Conservation (phyloP, 2,888 invertebrate species). For the Drosophila acutilabella region DNA sequence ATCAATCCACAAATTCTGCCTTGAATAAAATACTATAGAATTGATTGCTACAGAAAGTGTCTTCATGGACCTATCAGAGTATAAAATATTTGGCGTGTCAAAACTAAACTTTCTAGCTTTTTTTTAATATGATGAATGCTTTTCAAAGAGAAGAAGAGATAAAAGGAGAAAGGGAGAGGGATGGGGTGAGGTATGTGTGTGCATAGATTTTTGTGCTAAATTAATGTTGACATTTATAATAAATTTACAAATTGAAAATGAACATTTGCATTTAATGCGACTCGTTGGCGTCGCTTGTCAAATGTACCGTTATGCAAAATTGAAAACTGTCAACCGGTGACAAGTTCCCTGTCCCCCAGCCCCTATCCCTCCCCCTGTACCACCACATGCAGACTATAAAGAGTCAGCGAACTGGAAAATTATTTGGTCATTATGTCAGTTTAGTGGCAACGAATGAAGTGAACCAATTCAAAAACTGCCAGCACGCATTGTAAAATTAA, state of each 20-base stretch:
- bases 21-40: too few species aligned
- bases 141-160: too few species aligned
- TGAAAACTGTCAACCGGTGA: conserved; percentile 52
- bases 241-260: conserved; percentile 75
- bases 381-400: conserved; percentile 34
- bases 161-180: background rate
- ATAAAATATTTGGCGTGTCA: too few species aligned
- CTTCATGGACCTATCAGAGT: too few species aligned
- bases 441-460: conserved; percentile 52
- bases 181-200: conserved; percentile 19
- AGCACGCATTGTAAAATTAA: conserved; percentile 63
- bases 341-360: background rate
- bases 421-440: conserved; percentile 79
- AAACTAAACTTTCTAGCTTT: too few species aligned
- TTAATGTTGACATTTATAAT: conserved; percentile 77
- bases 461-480: conserved; percentile 46
- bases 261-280: conserved; percentile 72
- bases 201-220: conserved; percentile 56
- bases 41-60: too few species aligned
- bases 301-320: conserved; percentile 60
- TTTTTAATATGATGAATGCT: too few species aligned
- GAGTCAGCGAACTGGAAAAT: conserved; percentile 74
- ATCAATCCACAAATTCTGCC: too few species aligned
- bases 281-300: conserved; percentile 59
- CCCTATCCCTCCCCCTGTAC: background rate